Base-by-base conservation (phyloP, 2,797 vertebrate species). In the Crax fasciolata region DNA sequence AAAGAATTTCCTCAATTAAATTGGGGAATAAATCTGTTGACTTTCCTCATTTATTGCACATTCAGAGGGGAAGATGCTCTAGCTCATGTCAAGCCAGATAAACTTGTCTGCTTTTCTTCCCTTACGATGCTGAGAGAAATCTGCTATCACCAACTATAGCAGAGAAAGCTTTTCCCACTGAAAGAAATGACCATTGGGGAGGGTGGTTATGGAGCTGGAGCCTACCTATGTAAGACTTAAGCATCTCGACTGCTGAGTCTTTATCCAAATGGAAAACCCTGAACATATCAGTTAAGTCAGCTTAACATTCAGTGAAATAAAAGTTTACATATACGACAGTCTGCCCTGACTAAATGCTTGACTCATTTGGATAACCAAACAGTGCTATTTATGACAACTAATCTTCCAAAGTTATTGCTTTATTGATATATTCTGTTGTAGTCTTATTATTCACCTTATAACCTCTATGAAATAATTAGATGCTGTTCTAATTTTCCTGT, bases 321-420 rank as follows among this genome's bases (percentile, higher is more conserved):
- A 43, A 17, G 67, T 13, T 28, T 70, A 30, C 8, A 28, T 8
- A n/a, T 43, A 2, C 0, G 0, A 38, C 20, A 58, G 25, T 23
- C 5, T 61, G 30, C 10, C 16, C 27, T 87, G 10, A 21, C 59
- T 41, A 28, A 81, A 15, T 23, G 14, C 35, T 76, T 77, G 25
- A 67, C 30, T 79, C 30, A 46, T 70, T 28, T 74, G 23, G 16
- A 84, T 68, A 94, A 52, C 17, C 23, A 71, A 61, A 54, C 51
- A 32, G 2, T 67, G 5, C 2, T 8, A 38, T 32, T 81, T 51
- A 55, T 62, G 66, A 43, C 51, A 88, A 73, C 13, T 11, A 46
- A 41, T 30, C 27, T 55, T 87, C 27, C 30, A 28, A 88, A 86
- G 13, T 80, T 49, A 35, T 28, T 62, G 19, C 19, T 62, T 30